These are phyloP conservation scores for Clytia hemisphaerica DNA, from an alignment of 30 jellyfish, hydroid and myxozoan genomes.

Conservation along the genomic window DNA sequence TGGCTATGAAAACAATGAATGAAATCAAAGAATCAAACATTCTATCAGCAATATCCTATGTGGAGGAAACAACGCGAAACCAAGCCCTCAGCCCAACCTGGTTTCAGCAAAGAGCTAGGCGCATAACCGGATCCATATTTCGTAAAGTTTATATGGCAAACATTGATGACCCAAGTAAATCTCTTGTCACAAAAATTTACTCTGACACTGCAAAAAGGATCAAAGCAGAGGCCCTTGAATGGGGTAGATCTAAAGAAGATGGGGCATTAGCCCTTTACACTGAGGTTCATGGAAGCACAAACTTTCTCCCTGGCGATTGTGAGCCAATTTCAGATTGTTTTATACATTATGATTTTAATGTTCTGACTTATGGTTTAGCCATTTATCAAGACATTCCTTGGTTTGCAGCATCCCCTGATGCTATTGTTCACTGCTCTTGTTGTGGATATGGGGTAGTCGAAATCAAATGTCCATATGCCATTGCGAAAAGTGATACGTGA, in stretches of 20 bases:
- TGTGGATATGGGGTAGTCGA: conserved; percentile 18
- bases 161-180: conserved; percentile 13
- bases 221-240: background rate
- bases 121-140: conserved; percentile 20
- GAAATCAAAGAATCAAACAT: no score
- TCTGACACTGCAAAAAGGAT: background rate
- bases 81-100: conserved; percentile 16
- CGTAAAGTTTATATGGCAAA: background rate
- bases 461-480: conserved; percentile 16
- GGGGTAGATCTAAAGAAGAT: conserved; percentile 43
- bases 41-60: no score
- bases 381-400: conserved; percentile 1
- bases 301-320: conserved; percentile 11
- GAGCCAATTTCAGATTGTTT: conserved; percentile 2
- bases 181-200: conserved; percentile 8
- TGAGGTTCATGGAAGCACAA: no score
- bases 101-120: conserved; percentile 36
- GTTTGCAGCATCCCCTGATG: conserved; percentile 29
- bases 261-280: conserved; percentile 8
- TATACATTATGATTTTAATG: conserved; percentile 9
- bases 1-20: no score
- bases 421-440: conserved; percentile 19
- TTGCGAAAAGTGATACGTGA: background rate
- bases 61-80: conserved; percentile 23
- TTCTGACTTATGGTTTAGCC: conserved; percentile 10